These are phyloP conservation scores for Lottia scabra DNA, from an alignment of 2,888 invertebrate species.

Conservation along the genomic window DNA sequence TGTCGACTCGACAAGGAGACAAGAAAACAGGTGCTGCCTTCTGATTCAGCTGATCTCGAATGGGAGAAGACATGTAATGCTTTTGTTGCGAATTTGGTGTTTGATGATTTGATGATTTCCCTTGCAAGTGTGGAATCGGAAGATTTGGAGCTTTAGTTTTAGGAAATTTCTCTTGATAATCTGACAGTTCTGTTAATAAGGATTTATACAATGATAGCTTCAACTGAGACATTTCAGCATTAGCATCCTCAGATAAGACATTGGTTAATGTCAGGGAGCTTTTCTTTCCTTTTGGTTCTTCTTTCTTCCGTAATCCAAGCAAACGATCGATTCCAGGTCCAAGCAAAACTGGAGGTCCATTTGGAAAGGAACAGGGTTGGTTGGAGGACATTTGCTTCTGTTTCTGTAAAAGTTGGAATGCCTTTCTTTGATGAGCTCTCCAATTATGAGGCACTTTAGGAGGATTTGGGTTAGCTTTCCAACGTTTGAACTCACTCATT, in stretches of 20 bases:
- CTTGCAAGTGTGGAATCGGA: conserved; percentile 27
- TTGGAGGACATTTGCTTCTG: background rate
- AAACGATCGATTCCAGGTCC: conserved; percentile 49
- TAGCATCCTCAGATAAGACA: conserved; percentile 51
- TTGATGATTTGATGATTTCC: conserved; percentile 36
- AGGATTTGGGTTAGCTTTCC: conserved; percentile 22
- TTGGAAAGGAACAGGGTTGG: conserved; percentile 41
- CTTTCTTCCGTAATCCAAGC: conserved; percentile 48
- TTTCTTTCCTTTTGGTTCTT: conserved; percentile 14
- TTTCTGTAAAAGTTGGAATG: background rate
- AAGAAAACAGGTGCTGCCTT: background rate
- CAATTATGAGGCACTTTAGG: background rate
- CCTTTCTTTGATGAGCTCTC: background rate
- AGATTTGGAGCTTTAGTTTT: background rate
- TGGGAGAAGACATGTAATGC: background rate
- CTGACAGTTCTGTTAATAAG: conserved; percentile 45
- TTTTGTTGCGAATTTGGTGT: background rate
- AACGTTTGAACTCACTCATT: conserved; percentile 38
- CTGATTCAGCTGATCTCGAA: background rate
- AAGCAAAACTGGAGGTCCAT: conserved; percentile 46
- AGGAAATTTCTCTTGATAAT: conserved; percentile 6
- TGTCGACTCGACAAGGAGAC: background rate
- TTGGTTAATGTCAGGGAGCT: conserved; percentile 38
- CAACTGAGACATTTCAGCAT: conserved; percentile 49
- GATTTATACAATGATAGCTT: conserved; percentile 47